Percentiles rank a stretch among this genome's conserved stretches.
Evolutionary conservation across 2,113 vertebrate species (phyloP).

Genomic region (Dicaeum eximium): DNA sequence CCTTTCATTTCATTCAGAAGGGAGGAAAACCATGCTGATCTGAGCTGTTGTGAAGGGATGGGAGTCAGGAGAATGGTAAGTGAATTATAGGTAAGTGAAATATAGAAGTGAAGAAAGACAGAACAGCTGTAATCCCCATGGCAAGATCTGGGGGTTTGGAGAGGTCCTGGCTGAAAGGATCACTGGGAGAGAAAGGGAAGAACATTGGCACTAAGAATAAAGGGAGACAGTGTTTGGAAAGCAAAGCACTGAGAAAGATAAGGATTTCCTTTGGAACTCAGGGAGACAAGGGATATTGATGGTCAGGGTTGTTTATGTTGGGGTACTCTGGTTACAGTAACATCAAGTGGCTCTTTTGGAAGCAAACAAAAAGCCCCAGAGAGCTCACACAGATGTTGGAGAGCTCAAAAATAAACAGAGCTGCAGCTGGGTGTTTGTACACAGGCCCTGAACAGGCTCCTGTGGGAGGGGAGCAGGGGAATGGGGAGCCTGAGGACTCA

Average conservation of each 20-base stretch:
- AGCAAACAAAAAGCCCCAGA: neutral
- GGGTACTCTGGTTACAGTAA: neutral
- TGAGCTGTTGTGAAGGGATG: neutral
- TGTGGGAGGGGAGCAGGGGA: neutral
- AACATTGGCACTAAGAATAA: slow-evolving; percentile 7
- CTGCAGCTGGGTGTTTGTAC: neutral
- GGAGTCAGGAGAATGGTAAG: too few species aligned
- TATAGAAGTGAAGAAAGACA: too few species aligned
- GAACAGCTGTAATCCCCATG: too few species aligned
- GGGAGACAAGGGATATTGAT: neutral
- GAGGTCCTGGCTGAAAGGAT: neutral
- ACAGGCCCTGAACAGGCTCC: neutral
- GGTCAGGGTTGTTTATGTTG: neutral
- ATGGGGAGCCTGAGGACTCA: neutral
- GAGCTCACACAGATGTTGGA: too few species aligned
- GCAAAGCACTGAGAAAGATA: neutral
- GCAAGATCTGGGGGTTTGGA: neutral
- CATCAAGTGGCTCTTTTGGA: neutral
- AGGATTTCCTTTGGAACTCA: neutral
- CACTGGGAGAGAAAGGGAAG: neutral
- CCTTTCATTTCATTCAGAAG: neutral
- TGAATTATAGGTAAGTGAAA: fast-evolving
- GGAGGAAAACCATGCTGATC: neutral
- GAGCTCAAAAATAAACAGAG: neutral
- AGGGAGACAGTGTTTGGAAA: neutral